Conservation (phyloP, 2,888 invertebrate genomes). For the Bellardia pandia region DNA sequence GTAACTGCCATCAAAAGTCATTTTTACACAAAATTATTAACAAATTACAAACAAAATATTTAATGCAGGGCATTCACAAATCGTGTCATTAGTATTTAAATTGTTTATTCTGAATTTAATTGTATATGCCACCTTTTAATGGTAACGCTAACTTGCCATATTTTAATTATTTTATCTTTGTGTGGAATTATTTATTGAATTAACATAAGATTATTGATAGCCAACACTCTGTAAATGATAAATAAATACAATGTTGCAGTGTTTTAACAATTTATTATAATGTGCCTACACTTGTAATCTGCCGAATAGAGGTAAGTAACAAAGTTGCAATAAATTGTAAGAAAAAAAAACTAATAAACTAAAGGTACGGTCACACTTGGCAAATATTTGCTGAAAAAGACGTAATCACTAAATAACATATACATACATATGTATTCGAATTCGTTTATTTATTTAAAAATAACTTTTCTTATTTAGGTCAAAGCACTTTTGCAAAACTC, state of each 20-base stretch:
- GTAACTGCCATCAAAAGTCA: no score
- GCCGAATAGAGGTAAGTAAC: background rate
- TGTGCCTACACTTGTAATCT: background rate
- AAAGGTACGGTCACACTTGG: no score
- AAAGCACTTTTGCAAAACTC: no score
- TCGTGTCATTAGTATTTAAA: background rate
- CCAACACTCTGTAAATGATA: background rate
- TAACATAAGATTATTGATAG: background rate
- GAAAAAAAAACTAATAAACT: no score
- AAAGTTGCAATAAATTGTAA: background rate
- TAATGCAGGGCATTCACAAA: background rate
- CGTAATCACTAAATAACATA: no score
- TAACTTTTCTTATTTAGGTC: no score
- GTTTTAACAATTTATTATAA: background rate
- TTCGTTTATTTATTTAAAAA: no score
- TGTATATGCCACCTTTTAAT: background rate
- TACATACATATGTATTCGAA: no score
- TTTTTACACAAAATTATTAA: no score
- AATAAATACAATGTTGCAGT: background rate
- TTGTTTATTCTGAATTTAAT: no score
- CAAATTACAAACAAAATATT: no score
- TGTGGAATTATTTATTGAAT: background rate
- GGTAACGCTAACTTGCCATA: background rate
- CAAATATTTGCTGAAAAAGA: no score
- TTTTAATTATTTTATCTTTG: background rate